Base-by-base conservation (phyloP, 2,113 vertebrate genomes). In the Siphamia tubifer region DNA sequence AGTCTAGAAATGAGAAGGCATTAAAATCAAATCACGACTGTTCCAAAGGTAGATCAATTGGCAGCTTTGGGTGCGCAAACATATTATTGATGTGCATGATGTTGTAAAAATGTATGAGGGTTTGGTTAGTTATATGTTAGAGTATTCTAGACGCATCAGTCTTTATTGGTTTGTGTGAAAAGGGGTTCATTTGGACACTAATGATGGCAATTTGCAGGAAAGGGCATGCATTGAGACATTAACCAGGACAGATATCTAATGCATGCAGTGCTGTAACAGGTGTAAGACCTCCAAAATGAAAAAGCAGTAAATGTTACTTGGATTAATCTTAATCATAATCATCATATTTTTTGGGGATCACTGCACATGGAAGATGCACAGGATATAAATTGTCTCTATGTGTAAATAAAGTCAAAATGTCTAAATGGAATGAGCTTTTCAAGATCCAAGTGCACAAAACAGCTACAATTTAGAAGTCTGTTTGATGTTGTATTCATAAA, bases 11-110 rank as follows among this genome's bases (percentile, higher is more conserved):
- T 45, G 51, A 70, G 35, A 49, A 53, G 17, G 36, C 65, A 83
- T 87, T 83, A 67, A 77, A 85, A 78, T 79, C 51, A 62, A 86
- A 86, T 81, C 61, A 73, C 32, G 76, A 35, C 58, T 76, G 53
- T 49, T 77, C 56, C 68, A 80, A 84, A 77, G 81, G 84, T 77
- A 44, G 24, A 77, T 79, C 36, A 34, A 84, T 79, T 45, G 35
- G 56, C 43, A 34, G 66, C 19, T 67, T 40, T 58, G 21, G 67
- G 63, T 60, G 34, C 34, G 3, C 30, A 1, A 1, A 24, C 42
- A 11, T 54, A 20, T 54, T 80, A 78, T 74, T 51, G 44, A 84
- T 66, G 67, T 74, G 75, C n/a, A 16, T 12, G 16, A 74, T 58
- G 30, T 72, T 8, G 10, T 57, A 42, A 51, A 81, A 70, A 34